Evolutionary conservation across 2,888 invertebrate species (phyloP).

Genomic region (Phyllotreta cruciferae): DNA sequence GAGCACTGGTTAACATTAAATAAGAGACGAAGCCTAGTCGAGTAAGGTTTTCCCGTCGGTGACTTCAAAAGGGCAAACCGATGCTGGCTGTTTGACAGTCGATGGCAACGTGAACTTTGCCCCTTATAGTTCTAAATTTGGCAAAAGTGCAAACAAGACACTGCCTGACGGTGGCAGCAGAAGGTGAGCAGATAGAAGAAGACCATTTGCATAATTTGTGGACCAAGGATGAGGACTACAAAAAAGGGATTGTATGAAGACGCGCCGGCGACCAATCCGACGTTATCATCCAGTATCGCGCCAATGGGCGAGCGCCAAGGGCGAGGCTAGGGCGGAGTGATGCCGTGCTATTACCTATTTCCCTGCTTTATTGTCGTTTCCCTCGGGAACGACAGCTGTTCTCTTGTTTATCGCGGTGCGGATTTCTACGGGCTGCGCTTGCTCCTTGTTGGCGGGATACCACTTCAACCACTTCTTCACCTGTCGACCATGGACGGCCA

Average conservation of each 20-base stretch:
- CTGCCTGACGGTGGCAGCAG: slow-evolving; percentile 51
- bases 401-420: slow-evolving; percentile 39
- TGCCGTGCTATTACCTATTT: slow-evolving; percentile 27
- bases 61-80: slow-evolving; percentile 45
- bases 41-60: slow-evolving; percentile 35
- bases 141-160: slow-evolving; percentile 57
- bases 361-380: slow-evolving; percentile 40
- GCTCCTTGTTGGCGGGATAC: slow-evolving; percentile 50
- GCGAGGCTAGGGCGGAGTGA: slow-evolving; percentile 36
- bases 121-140: slow-evolving; percentile 51
- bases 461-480: slow-evolving; percentile 57
- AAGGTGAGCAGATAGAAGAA: slow-evolving; percentile 53
- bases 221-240: slow-evolving; percentile 49
- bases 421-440: slow-evolving; percentile 43
- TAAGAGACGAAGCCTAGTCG: slow-evolving; percentile 15
- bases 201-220: slow-evolving; percentile 57
- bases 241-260: slow-evolving; percentile 46
- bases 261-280: slow-evolving; percentile 40
- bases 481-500: slow-evolving; percentile 49
- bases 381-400: slow-evolving; percentile 48
- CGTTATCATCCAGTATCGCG: slow-evolving; percentile 32
- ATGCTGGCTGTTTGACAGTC: slow-evolving; percentile 45
- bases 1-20: slow-evolving; percentile 19
- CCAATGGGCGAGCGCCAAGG: slow-evolving; percentile 43
- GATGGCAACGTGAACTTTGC: slow-evolving; percentile 50